Evolutionary conservation across 2,797 vertebrate genomes (phyloP), one percentile per base, ranked within the genome.

Genomic region (Sebastes trivittatus): DNA sequence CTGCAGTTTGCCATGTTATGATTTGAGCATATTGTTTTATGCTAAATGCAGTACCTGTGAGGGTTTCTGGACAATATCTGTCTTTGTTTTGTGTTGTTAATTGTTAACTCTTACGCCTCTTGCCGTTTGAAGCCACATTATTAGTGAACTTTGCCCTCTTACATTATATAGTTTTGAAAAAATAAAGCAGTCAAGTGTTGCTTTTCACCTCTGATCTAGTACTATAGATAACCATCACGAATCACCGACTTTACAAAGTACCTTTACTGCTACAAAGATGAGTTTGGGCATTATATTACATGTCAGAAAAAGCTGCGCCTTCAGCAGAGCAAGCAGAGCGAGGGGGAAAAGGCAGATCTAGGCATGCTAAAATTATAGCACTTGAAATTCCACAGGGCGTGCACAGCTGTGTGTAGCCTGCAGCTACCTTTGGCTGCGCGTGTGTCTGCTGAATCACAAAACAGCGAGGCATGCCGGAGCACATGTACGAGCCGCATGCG

Each of bases 371-470:
- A 84, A 74, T 70, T n/a, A 80, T 5, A 23, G 79, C 42, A 42
- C 65, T 73, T 81, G 27, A 81, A 83, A 93, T 93, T 95, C 91
- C 90, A 59, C 23, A 0, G 64, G 11, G 36, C 22, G 18, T 58
- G 63, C 36, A 62, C 85, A 81, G 87, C 84, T 75, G 72, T 38
- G 80, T 49, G 73, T 58, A 34, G 86, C 89, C 83, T 75, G 78
- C 63, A 84, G 88, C 78, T 61, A 78, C 62, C 11, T 76, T 46
- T 46, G 20, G 59, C 80, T 42, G 36, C 23, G 56, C 38, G 42
- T 9, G 13, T 5, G 27, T 64, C 34, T 55, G 42, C 55, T 65
- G 52, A 9, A 73, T 75, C 64, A 6, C 55, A 61, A 69, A 25
- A 25, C 71, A 49, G 65, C 0, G 34, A 67, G 61, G 56, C 46